Conservation (phyloP, 2,113 vertebrate genomes). For the Forbesichthys agassizii region DNA sequence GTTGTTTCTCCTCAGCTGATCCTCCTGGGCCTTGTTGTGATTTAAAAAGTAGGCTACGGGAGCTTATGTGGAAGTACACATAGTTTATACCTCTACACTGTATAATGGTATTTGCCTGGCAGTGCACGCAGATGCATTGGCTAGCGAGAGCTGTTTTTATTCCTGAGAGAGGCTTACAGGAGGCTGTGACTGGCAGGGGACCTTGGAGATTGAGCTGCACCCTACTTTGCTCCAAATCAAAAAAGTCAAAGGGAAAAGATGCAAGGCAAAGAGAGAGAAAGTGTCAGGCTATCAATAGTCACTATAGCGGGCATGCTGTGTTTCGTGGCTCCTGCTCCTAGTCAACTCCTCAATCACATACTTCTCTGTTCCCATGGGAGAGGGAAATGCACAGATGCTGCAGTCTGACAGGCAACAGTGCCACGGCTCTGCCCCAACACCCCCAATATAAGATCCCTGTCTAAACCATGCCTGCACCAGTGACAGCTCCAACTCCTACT, state of each 20-base stretch:
- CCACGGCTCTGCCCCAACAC: conserved; percentile 42
- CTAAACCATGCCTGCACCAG: conserved; percentile 40
- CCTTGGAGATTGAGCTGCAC: conserved; percentile 61
- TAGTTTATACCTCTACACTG: too few species aligned
- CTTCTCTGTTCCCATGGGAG: conserved; percentile 49
- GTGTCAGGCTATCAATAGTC: conserved; percentile 56
- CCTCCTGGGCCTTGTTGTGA: not conserved
- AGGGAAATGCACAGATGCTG: conserved; percentile 48
- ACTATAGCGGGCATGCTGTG: conserved; percentile 41
- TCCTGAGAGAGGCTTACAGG: conserved; percentile 52
- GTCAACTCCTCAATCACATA: conserved; percentile 67
- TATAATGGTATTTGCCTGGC: conserved; percentile 1
- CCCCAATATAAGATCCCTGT: conserved; percentile 54
- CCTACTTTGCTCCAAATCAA: conserved; percentile 47
- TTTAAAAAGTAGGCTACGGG: not conserved
- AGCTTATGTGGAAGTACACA: too few species aligned
- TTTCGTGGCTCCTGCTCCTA: conserved; percentile 52
- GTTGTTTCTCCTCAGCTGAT: not conserved
- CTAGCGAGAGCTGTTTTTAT: conserved; percentile 61
- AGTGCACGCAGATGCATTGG: conserved; percentile 25
- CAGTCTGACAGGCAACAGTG: conserved; percentile 57
- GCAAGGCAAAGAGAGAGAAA: conserved; percentile 26
- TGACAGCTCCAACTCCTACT: conserved; percentile 52
- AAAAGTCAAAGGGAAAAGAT: conserved; percentile 34
- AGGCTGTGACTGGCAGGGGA: conserved; percentile 52